These are phyloP conservation scores for Drosophila robusta DNA, from an alignment of 2,888 invertebrate genomes.

Conservation along the genomic window DNA sequence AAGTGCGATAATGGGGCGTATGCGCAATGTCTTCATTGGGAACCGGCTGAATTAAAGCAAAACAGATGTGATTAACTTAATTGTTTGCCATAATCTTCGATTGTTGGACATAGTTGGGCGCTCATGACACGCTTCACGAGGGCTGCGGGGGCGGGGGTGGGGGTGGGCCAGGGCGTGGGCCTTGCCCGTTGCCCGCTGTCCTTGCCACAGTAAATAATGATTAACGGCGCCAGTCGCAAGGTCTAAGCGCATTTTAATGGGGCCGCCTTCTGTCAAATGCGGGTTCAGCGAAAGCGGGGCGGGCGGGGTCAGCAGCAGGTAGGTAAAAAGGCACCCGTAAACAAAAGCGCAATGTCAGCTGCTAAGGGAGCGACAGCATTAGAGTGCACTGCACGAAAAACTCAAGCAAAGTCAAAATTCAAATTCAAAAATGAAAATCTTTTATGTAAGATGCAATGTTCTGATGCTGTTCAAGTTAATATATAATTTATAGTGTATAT, in stretches of 20 bases:
- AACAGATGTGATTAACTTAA: constrained; percentile 76
- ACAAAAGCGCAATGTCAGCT: constrained; percentile 75
- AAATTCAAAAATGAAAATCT: too few species aligned
- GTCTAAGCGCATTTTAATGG: constrained; percentile 77
- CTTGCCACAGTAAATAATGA: constrained; percentile 67
- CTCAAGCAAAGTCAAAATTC: too few species aligned
- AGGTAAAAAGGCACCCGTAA: constrained; percentile 4
- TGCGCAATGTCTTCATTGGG: constrained; percentile 66
- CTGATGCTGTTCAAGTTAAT: too few species aligned
- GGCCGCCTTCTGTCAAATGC: constrained; percentile 27
- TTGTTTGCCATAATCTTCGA: constrained; percentile 78
- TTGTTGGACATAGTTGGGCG: constrained; percentile 44
- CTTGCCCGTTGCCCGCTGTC: neutral
- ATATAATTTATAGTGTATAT: too few species aligned
- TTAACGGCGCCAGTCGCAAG: constrained; percentile 63
- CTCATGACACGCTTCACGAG: constrained; percentile 34
- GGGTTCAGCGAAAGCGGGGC: constrained; percentile 1
- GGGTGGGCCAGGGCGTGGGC: too few species aligned
- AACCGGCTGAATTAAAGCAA: constrained; percentile 44
- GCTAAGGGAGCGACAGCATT: constrained; percentile 31
- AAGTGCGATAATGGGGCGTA: constrained; percentile 49
- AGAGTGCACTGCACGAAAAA: constrained; percentile 7
- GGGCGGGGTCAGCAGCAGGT: neutral
- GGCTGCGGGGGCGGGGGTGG: neutral
- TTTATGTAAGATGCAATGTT: too few species aligned